phyloP scores from a whole-genome alignment of 1,140 invertebrate genomes.

The Drosophila malerkotliana region DNA sequence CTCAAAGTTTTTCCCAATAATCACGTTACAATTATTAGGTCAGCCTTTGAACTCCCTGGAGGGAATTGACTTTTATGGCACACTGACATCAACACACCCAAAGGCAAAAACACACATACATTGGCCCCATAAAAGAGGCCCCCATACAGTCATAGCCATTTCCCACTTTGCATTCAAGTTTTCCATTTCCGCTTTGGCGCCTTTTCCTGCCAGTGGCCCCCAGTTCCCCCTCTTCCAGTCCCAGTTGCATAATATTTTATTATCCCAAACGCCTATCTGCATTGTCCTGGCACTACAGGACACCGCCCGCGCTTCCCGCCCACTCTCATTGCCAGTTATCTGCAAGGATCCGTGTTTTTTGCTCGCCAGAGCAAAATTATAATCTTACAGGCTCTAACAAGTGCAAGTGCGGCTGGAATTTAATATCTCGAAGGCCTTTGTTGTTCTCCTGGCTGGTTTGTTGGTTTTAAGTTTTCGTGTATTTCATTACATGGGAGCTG shows the following conservation, averaged over 20 bases:
- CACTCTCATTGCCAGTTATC: slow-evolving; percentile 34
- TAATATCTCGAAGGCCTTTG: slow-evolving; percentile 57
- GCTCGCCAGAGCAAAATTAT: slow-evolving; percentile 45
- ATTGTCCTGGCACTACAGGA: slow-evolving; percentile 36
- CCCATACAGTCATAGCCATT: slow-evolving; percentile 22
- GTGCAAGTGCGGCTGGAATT: slow-evolving; percentile 68
- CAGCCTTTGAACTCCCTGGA: slow-evolving; percentile 29
- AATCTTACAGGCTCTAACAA: slow-evolving; percentile 61
- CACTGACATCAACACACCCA: background rate
- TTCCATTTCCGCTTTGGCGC: slow-evolving; percentile 49
- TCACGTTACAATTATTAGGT: slow-evolving; percentile 41
- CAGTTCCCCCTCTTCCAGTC: slow-evolving; percentile 31
- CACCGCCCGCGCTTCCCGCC: slow-evolving; percentile 4
- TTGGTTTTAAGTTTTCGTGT: slow-evolving; percentile 71
- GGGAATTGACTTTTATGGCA: slow-evolving; percentile 40
- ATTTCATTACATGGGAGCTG: slow-evolving; percentile 59
- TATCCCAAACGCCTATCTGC: slow-evolving; percentile 57
- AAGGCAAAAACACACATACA: slow-evolving; percentile 1
- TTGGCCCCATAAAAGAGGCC: slow-evolving; percentile 3
- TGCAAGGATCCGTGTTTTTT: slow-evolving; percentile 22
- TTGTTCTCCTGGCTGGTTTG: slow-evolving; percentile 43
- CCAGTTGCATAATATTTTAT: slow-evolving; percentile 75
- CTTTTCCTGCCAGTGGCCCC: slow-evolving; percentile 15
- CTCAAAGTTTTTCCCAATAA: slow-evolving; percentile 17
- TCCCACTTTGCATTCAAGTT: slow-evolving; percentile 43